These are phyloP conservation scores for Acleris laterana DNA, from an alignment of 2,888 invertebrate species.

Conservation along the genomic window DNA sequence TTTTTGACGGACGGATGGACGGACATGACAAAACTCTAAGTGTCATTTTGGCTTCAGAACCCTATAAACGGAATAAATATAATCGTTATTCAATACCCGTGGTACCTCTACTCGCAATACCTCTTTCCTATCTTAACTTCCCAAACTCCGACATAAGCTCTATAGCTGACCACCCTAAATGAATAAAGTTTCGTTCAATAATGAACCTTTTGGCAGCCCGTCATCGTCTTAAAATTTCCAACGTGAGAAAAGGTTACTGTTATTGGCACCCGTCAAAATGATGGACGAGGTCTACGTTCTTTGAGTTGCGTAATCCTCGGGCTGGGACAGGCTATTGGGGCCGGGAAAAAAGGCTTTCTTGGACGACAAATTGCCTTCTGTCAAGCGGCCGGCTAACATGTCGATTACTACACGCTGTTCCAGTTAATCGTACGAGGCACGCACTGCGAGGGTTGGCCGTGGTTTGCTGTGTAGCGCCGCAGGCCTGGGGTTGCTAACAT, in stretches of 20 bases:
- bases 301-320: constrained; percentile 34
- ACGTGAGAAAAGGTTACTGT: constrained; percentile 64
- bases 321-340: constrained; percentile 45
- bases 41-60: no score
- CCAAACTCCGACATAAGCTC: constrained; percentile 9
- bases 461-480: not conserved
- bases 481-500: not conserved
- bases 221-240: constrained; percentile 52
- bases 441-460: constrained; percentile 3
- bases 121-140: no score
- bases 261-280: constrained; percentile 73
- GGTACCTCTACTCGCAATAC: no score
- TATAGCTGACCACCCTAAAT: constrained; percentile 28
- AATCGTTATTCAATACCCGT: no score
- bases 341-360: constrained; percentile 48
- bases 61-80: no score
- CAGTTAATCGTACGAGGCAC: constrained; percentile 26
- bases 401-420: constrained; percentile 35
- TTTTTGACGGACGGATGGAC: no score
- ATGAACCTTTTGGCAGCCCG: constrained; percentile 43
- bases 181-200: constrained; percentile 36
- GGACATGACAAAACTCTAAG: no score
- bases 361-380: constrained; percentile 56
- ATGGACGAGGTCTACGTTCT: constrained; percentile 57
- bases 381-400: constrained; percentile 35